phyloP scores from a whole-genome alignment of 2,888 invertebrate species.

The Drosophila borborema region DNA sequence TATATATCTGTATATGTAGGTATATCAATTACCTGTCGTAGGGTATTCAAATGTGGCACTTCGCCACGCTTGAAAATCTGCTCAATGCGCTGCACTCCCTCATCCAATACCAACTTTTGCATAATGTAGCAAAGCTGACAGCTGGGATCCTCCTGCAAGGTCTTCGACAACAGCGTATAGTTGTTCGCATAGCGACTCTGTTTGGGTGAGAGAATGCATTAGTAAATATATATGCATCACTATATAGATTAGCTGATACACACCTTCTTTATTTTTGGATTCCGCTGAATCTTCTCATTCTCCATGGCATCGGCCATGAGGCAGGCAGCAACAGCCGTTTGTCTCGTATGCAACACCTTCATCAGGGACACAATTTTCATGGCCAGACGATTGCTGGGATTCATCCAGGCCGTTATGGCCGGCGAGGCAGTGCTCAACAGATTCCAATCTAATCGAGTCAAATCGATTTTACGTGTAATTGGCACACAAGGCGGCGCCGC shows the following conservation, averaged over 20 bases:
- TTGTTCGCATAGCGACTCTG: slow-evolving; percentile 94
- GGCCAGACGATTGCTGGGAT: slow-evolving; percentile 96
- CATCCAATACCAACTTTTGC: slow-evolving; percentile 92
- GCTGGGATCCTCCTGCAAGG: slow-evolving; percentile 97
- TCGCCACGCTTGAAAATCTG: slow-evolving; percentile 93
- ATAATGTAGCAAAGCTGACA: slow-evolving; percentile 96
- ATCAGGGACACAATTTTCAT: slow-evolving; percentile 93
- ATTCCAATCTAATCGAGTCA: slow-evolving; percentile 98
- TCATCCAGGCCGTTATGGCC: slow-evolving; percentile 99
- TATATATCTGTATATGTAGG: neutral
- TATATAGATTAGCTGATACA: too few species aligned
- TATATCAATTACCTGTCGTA: slow-evolving; percentile 89
- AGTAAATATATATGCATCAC: too few species aligned
- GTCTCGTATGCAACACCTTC: slow-evolving; percentile 91
- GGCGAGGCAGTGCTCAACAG: slow-evolving; percentile 97
- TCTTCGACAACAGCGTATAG: slow-evolving; percentile 94
- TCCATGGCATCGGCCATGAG: slow-evolving; percentile 98
- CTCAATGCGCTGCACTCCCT: slow-evolving; percentile 92
- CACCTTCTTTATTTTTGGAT: slow-evolving; percentile 84
- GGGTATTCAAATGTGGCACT: slow-evolving; percentile 93
- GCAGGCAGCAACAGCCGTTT: slow-evolving; percentile 95
- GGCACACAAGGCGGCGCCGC: slow-evolving; percentile 98
- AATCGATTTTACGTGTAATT: slow-evolving; percentile 97
- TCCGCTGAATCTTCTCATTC: slow-evolving; percentile 89
- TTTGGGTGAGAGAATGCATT: slow-evolving; percentile 22